A percentile compares a stretch with the other conserved stretches of the same genome.
phyloP scores from a whole-genome alignment of 35 echinoderm and acorn worm species.

The Heliocidaris erythrogramma region DNA sequence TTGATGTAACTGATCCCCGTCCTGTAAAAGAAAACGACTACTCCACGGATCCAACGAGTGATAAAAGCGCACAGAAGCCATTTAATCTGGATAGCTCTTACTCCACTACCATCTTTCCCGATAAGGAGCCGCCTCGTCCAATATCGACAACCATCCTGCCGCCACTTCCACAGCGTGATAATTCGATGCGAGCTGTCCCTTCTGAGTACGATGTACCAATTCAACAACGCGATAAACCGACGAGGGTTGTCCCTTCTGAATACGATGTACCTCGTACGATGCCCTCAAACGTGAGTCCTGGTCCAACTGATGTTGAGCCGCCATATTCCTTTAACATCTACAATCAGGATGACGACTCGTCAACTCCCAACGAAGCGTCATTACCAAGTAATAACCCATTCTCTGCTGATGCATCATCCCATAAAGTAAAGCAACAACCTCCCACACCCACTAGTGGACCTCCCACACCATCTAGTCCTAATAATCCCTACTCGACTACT shows the following conservation, averaged over 20 bases:
- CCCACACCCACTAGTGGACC: not conserved
- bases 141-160: not conserved
- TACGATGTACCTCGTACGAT: not conserved
- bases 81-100: not conserved
- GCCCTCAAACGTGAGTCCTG: not conserved
- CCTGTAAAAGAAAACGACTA: not conserved
- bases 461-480: not conserved
- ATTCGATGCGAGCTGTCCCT: not conserved
- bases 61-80: not conserved
- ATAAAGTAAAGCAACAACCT: not conserved
- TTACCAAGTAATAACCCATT: not conserved
- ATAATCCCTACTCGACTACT: not conserved
- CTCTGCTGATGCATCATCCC: not conserved
- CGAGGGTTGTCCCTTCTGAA: not conserved
- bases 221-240: not conserved
- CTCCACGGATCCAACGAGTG: not conserved
- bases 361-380: not conserved
- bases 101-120: slow-evolving; percentile 11
- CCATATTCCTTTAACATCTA: slow-evolving; percentile 3
- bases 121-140: not conserved
- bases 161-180: not conserved
- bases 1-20: not conserved
- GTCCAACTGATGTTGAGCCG: not conserved
- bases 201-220: not conserved
- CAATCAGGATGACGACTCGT: not conserved